Evolutionary conservation across 1,140 invertebrate species (phyloP), one percentile per base, ranked within the genome.

Genomic region (Aphis craccivora): DNA sequence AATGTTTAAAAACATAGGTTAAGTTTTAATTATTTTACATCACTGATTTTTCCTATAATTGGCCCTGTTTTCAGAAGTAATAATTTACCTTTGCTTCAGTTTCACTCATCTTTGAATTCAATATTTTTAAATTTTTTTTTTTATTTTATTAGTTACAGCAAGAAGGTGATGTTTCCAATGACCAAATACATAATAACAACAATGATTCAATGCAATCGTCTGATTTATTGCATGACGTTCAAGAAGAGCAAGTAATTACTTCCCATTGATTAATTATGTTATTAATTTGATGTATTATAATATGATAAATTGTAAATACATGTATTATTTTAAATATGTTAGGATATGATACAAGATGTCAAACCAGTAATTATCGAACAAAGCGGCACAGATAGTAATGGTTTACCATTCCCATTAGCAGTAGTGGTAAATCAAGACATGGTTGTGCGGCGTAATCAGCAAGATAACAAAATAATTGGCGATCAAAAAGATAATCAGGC

Each of bases 371-470:
- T 94, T 35, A 94, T 94, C 37, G 94, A 94, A 60, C 91, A 76
- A 53, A 81, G 93, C 90, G n/a, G 94, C 87, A 45, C 90, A 93
- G 55, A 94, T 90, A 48, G 95, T 95, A 4, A 95, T 95, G 83
- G 95, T 95, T 0, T 95, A 55, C 95, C 96, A n/a, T 96, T 96
- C 94, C 96, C 96, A 0, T 95, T 96, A 14, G 95, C 96, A 3
- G 95, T 95, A 0, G 96, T 96, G 3, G 95, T 95, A 25, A 94
- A 96, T 0, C 94, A 94, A 53, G 95, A 95, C 89, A 94, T 95
- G 48, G 94, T 95, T 30, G 90, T 95, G 20, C 94, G 94, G 83
- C 90, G 91, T 51, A 93, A 93, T 84, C 91, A 93, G 48, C 76
- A 84, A 93, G 91, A 93, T 30, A 93, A 93, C 76, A 93, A 93